Evolutionary conservation across 2,113 vertebrate species (phyloP), one percentile per base, ranked within the genome.

Genomic region (Proterorhinus semilunaris): DNA sequence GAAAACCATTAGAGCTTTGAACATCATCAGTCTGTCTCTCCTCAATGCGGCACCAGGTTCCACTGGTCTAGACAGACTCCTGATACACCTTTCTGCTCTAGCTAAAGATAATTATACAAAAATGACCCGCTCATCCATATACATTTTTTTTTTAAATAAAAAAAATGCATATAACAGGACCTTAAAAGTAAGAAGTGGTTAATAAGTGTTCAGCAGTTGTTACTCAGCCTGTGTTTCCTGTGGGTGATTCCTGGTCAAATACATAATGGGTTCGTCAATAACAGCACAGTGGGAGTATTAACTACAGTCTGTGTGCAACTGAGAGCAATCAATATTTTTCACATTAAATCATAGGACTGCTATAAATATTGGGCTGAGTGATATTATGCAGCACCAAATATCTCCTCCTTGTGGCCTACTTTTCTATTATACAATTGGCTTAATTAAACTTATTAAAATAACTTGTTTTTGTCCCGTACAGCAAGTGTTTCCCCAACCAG

Each of bases 51-150:
- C 61, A 49, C 36, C 0, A 42, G 10, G 50, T 74, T 4, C 6
- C 63, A 62, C n/a, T n/a, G 44, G 51, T 44, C 49, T 10, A 49
- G 67, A 63, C 72, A 63, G 72, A 77, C 71, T 73, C 66, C 74
- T 78, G 51, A 75, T 69, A 67, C 46, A 72, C 43, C 51, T 16
- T 58, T 47, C 44, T 64, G 47, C 75, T 63, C 59, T 67, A 17
- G 62, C 43, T 63, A 55, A 61, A 51, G 15, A 51, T 13, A 51
- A 51, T 36, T 36, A 36, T 36, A 3, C 27, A 13, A 51, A 51
- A 51, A 5, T 3, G 12, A 3, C 4, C 27, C 27, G 27, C 27
- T 36, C 27, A 36, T 36, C 27, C 27, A 36, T 36, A 5, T 36
- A 36, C 27, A 36, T 36, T 36, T 36, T 36, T 36, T n/a, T n/a